Conservation (phyloP, 2,113 vertebrate species). For the Oryzias curvinotus region DNA sequence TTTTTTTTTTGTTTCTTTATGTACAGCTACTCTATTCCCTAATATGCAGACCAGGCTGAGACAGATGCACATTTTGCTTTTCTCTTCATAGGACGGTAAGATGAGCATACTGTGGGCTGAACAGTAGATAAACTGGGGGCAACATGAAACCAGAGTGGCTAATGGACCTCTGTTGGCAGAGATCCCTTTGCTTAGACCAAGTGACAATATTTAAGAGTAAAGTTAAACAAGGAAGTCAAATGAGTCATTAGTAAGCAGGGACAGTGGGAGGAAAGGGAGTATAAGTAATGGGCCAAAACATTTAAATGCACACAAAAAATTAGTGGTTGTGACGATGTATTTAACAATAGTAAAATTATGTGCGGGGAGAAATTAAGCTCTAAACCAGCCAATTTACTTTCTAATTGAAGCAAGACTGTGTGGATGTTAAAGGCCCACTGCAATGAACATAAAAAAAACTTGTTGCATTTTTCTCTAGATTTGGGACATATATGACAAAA, state of each 20-base stretch:
- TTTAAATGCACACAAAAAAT: conserved; percentile 1
- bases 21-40: background rate
- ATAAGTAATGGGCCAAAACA: conserved; percentile 4
- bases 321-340: background rate
- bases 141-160: conserved; percentile 62
- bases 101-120: conserved; percentile 37
- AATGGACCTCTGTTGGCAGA: conserved; percentile 49
- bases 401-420: too few relatives aligned
- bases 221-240: conserved; percentile 25
- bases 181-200: conserved; percentile 45
- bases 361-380: too few relatives aligned
- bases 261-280: conserved; percentile 8
- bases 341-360: conserved; percentile 4
- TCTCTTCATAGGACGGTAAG: conserved; percentile 35
- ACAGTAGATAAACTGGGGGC: conserved; percentile 47
- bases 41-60: background rate
- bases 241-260: conserved; percentile 17
- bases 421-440: too few relatives aligned
- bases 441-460: too few relatives aligned
- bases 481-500: too few relatives aligned
- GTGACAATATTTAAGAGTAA: conserved; percentile 34
- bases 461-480: too few relatives aligned
- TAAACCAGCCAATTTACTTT: too few relatives aligned
- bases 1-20: background rate
- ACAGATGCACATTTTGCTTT: conserved; percentile 18